Base-by-base conservation (phyloP, 2,888 invertebrate genomes). In the Pyrgus malvae region DNA sequence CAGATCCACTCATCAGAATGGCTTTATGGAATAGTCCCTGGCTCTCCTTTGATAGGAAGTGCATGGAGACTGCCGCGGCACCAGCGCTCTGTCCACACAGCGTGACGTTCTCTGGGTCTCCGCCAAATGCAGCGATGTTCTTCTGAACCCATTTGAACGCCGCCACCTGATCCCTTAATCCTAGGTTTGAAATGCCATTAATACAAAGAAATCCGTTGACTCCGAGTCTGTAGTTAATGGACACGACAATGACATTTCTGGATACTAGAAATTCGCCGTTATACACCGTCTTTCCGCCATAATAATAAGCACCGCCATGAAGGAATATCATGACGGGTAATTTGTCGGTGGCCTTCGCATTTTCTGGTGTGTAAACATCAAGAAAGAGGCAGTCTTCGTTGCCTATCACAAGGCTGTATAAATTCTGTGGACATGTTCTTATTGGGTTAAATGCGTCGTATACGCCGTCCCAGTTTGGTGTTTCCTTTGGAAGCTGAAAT, bases 51-150 rank as follows among this genome's bases (percentile, higher is more conserved):
- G 88, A 81, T 0, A 89, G 64, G 17, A 89, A 62, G 53, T 86
- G 89, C 80, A 87, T 79, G 0, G 80, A 76, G 0, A 81, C 78
- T 0, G 83, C 67, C n/a, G 78, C 73, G 0, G 80, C 82, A 0
- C 90, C 90, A 0, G 90, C 87, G 33, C 89, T 90, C 31, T 90
- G 87, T 0, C 90, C 90, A 16, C 78, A 80, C 33, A 90, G 57
- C 0, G 86, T 88, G 1, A 90, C 86, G 51, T 88, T 88, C 8
- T 87, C 83, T 0, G 86, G 85, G 57, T 89, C 89, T 31, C 90
- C 90, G 1, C 87, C 86, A 49, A 90, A 89, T 1, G 78, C 76
- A 1, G 71, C 68, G 48, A 89, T 88, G 51, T 89, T 90, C 23
- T 63, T 72, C 29, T 63, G 70, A n/a, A 90, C 71, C 89, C 90